Evolutionary conservation across 2,113 vertebrate species (phyloP).

Genomic region (Tragelaphus imberbis): DNA sequence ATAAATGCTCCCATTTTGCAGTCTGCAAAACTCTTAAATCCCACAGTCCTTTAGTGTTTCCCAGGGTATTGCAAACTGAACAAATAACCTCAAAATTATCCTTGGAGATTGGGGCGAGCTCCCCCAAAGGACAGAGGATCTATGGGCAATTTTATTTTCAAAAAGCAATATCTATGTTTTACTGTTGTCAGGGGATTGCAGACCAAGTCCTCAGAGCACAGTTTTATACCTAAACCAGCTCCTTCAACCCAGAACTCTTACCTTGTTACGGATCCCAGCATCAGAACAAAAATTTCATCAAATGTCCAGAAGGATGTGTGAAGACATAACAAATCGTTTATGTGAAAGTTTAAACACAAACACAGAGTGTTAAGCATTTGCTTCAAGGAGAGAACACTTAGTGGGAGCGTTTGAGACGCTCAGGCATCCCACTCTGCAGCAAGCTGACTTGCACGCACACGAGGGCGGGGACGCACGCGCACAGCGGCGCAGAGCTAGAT

Average conservation of each 20-base stretch:
- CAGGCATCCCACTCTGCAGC: not conserved
- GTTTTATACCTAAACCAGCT: not conserved
- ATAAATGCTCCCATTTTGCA: not conserved
- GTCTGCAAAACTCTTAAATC: conserved; percentile 4
- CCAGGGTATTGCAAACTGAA: not conserved
- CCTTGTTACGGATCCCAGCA: not conserved
- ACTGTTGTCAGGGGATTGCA: not conserved
- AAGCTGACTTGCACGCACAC: not conserved
- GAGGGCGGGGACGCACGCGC: not conserved
- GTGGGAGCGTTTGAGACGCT: not conserved
- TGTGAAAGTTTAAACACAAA: not conserved
- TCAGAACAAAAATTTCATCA: not conserved
- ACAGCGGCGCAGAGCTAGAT: not conserved
- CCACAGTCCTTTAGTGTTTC: not conserved
- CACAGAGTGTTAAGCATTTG: not conserved
- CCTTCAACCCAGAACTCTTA: not conserved
- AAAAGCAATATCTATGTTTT: not conserved
- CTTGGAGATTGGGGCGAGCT: conserved; percentile 7
- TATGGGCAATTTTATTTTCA: conserved; percentile 32
- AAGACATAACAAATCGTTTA: not conserved
- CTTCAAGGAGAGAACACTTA: not conserved
- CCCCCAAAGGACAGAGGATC: not conserved
- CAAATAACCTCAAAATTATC: conserved; percentile 36
- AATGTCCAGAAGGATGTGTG: not conserved
- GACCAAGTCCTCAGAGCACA: not conserved